phyloP scores from a whole-genome alignment of 2,797 vertebrate species.

The Danio jaintianensis region DNA sequence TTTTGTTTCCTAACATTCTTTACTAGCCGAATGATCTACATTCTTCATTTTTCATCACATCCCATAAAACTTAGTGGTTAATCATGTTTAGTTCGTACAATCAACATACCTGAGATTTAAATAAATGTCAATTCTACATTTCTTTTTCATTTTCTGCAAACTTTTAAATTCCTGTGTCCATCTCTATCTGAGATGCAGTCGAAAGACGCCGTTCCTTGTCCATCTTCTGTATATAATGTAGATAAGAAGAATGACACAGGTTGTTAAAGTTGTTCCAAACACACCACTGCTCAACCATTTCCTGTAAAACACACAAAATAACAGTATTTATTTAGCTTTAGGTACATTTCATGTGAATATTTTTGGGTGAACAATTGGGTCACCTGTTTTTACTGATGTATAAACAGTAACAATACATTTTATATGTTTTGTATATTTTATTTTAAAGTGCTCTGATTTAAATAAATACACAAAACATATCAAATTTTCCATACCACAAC shows the following conservation, averaged over 20 bases:
- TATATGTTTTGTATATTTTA: no score
- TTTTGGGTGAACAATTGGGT: not conserved
- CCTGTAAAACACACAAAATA: conserved; percentile 32
- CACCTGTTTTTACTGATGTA: no score
- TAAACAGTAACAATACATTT: no score
- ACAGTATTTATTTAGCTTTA: not conserved
- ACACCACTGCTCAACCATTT: conserved; percentile 23
- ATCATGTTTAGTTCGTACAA: not conserved
- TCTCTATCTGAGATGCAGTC: conserved; percentile 14
- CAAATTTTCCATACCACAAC: no score
- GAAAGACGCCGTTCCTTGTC: not conserved
- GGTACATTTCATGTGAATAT: not conserved
- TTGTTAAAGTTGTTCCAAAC: conserved; percentile 15
- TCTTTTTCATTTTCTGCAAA: not conserved
- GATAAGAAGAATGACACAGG: conserved; percentile 8
- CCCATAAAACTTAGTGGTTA: not conserved
- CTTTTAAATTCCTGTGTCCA: not conserved
- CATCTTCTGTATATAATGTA: conserved; percentile 43
- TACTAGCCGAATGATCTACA: not conserved
- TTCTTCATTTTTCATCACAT: not conserved
- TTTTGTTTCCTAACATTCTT: not conserved
- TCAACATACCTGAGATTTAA: not conserved
- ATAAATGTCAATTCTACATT: not conserved
- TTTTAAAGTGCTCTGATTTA: no score
- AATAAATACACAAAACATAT: no score